phyloP scores from a whole-genome alignment of 2,888 invertebrate genomes.

The Acronicta leporina region DNA sequence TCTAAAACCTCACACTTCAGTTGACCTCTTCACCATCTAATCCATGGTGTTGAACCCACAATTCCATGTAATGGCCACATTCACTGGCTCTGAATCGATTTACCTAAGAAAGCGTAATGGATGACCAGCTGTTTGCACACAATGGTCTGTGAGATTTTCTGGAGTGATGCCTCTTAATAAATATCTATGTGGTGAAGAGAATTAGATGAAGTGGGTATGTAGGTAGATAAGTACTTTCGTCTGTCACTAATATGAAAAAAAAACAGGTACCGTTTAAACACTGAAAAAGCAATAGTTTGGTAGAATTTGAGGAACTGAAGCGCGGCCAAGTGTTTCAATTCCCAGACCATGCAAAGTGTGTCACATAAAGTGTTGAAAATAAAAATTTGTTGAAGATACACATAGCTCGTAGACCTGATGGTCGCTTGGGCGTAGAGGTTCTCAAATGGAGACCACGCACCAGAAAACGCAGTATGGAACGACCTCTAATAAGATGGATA shows the following conservation, averaged over 20 bases:
- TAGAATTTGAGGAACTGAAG: no score
- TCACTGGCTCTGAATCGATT: slow-evolving; percentile 66
- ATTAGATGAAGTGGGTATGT: slow-evolving; percentile 16
- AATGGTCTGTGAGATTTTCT: slow-evolving; percentile 53
- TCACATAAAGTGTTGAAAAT: not conserved
- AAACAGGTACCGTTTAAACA: no score
- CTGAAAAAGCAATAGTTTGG: no score
- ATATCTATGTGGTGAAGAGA: slow-evolving; percentile 32
- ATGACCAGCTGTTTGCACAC: slow-evolving; percentile 46
- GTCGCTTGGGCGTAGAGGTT: no score
- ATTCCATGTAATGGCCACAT: slow-evolving; percentile 39
- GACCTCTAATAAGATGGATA: no score
- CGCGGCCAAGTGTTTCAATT: no score
- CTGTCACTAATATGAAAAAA: no score
- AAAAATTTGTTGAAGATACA: no score
- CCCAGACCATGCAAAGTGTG: no score
- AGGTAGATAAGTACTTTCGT: not conserved
- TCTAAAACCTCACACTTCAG: slow-evolving; percentile 12
- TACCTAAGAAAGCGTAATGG: slow-evolving; percentile 42
- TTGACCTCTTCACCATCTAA: slow-evolving; percentile 16
- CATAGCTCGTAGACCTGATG: no score
- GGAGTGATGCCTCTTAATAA: slow-evolving; percentile 53
- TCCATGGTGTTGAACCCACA: slow-evolving; percentile 27
- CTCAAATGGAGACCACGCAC: no score
- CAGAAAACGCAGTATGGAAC: no score